Evolutionary conservation across 2,797 vertebrate species (phyloP).

Genomic region (Darevskia mixta): DNA sequence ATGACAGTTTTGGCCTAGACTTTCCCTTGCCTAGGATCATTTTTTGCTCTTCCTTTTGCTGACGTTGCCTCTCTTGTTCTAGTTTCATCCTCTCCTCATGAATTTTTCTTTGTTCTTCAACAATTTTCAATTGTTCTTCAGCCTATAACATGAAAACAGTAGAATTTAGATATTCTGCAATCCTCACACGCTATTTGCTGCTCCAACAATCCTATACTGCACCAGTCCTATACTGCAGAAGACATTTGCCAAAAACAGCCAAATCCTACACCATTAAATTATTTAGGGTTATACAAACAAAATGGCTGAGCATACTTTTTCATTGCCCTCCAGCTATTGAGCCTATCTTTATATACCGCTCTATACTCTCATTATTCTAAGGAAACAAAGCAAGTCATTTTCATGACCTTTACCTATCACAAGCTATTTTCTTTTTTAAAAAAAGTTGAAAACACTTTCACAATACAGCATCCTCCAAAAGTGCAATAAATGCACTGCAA

Average conservation of each 20-base stretch:
- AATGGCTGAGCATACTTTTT: not conserved
- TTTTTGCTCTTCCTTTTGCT: slow-evolving; percentile 99
- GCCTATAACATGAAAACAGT: slow-evolving; percentile 82
- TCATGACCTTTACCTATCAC: not conserved
- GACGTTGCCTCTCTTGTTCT: slow-evolving; percentile 97
- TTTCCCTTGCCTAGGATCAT: slow-evolving; percentile 99
- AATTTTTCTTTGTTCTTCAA: slow-evolving; percentile 99
- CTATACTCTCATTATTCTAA: not conserved
- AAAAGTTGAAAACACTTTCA: not conserved
- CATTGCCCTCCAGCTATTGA: not conserved
- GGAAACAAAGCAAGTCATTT: not conserved
- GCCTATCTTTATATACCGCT: not conserved
- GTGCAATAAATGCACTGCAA: not conserved
- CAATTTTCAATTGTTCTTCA: slow-evolving; percentile 99
- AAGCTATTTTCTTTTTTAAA: not conserved
- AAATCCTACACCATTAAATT: not conserved
- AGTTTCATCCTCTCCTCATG: slow-evolving; percentile 99
- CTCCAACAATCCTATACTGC: not conserved
- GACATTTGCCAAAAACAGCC: not conserved
- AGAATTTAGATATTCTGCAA: slow-evolving; percentile 48
- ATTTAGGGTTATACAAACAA: not conserved
- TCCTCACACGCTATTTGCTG: not conserved
- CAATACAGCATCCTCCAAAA: not conserved
- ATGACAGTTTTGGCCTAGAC: slow-evolving; percentile 98
- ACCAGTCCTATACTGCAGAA: not conserved